These are phyloP conservation scores for Dipodomys stephensi DNA, from an alignment of 2,113 vertebrate genomes.

Conservation along the genomic window DNA sequence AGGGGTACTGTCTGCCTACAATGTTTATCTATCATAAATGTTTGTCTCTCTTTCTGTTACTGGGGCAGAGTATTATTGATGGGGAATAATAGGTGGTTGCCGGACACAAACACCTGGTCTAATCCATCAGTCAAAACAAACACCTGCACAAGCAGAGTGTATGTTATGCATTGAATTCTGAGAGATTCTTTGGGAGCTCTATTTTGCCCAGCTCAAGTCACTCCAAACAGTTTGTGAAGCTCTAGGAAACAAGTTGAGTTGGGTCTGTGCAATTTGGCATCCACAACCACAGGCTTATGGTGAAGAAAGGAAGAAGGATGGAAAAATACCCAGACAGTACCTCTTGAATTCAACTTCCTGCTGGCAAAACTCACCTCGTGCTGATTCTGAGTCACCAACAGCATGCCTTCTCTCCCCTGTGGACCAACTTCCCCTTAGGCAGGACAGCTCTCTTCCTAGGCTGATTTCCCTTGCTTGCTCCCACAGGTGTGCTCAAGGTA, in stretches of 20 bases:
- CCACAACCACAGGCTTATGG: slow-evolving; percentile 7
- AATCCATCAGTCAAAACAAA: not conserved
- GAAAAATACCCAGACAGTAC: slow-evolving; percentile 76
- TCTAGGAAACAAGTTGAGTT: slow-evolving; percentile 61
- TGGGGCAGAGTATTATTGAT: not conserved
- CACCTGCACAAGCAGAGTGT: not conserved
- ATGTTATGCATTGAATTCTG: slow-evolving; percentile 3
- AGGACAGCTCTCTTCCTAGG: slow-evolving; percentile 31
- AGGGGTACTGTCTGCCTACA: not conserved
- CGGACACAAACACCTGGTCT: not conserved
- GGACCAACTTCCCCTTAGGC: slow-evolving; percentile 67
- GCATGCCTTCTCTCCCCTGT: slow-evolving; percentile 71
- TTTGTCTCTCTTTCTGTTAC: not conserved
- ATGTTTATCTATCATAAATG: not conserved
- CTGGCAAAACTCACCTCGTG: slow-evolving; percentile 65
- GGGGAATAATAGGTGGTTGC: not conserved
- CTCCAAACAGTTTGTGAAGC: slow-evolving; percentile 50
- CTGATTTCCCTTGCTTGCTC: slow-evolving; percentile 58
- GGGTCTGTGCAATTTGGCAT: slow-evolving; percentile 63
- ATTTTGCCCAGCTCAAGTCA: slow-evolving; percentile 27
- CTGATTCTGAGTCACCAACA: slow-evolving; percentile 81
- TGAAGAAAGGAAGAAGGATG: slow-evolving; percentile 32
- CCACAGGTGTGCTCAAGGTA: slow-evolving; percentile 73
- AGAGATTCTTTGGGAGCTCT: not conserved
- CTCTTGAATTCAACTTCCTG: slow-evolving; percentile 76